Conservation (phyloP, 1,140 invertebrate genomes). For the Epicauta chinensis region DNA sequence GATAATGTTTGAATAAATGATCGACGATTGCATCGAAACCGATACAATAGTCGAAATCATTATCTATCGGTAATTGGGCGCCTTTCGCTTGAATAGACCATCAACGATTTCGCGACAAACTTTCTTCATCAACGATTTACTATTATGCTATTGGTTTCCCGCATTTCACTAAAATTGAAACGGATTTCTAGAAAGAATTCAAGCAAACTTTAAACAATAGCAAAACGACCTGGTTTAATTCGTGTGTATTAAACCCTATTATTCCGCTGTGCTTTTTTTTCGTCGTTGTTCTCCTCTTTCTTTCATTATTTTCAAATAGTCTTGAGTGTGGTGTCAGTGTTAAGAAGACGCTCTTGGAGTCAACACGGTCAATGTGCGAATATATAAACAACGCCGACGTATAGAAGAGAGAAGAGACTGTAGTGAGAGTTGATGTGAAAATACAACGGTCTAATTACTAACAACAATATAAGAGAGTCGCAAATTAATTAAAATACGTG, state of each 20-base stretch:
- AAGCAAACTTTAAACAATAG: slow-evolving; percentile 9
- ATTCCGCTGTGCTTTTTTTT: slow-evolving; percentile 5
- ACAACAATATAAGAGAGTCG: slow-evolving; percentile 23
- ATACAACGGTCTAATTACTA: slow-evolving; percentile 27
- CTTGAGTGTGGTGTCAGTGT: slow-evolving; percentile 4
- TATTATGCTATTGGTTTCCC: slow-evolving; percentile 6
- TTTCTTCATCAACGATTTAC: too few species aligned
- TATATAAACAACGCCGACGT: not conserved
- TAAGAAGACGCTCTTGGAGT: slow-evolving; percentile 10
- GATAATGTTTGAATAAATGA: too few species aligned
- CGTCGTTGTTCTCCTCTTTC: too few species aligned
- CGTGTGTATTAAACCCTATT: slow-evolving; percentile 15
- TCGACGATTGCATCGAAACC: too few species aligned
- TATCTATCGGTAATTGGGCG: too few species aligned
- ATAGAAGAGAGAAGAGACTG: too few species aligned
- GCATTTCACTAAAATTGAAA: slow-evolving; percentile 20
- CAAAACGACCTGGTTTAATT: slow-evolving; percentile 22
- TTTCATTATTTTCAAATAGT: too few species aligned
- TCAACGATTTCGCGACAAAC: too few species aligned
- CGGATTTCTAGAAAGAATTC: slow-evolving; percentile 12
- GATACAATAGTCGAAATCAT: too few species aligned
- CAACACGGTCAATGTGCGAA: slow-evolving; percentile 10
- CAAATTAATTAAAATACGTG: slow-evolving; percentile 6
- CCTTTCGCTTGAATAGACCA: too few species aligned
- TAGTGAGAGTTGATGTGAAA: not conserved